Evolutionary conservation across 2,888 invertebrate genomes (phyloP).

Genomic region (Tetranychus piercei): DNA sequence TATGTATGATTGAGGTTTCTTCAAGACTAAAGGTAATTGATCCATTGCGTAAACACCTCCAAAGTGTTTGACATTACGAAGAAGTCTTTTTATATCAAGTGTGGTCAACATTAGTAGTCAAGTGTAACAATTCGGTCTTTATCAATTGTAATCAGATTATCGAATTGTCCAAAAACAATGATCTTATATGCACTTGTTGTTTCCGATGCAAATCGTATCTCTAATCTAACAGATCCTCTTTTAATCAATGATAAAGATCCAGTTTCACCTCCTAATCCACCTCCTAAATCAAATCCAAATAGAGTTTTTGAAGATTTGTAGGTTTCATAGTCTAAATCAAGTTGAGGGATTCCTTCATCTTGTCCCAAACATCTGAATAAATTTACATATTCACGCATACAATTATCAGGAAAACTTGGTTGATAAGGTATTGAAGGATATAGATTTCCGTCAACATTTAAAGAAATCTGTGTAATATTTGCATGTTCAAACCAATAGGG

Average conservation of each 20-base stretch:
- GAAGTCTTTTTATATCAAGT: no score
- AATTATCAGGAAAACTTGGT: slow-evolving; percentile 10
- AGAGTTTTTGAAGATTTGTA: not conserved
- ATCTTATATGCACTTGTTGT: not conserved
- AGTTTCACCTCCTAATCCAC: not conserved
- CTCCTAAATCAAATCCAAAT: not conserved
- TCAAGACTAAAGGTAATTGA: no score
- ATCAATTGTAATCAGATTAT: slow-evolving; percentile 11
- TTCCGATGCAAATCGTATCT: not conserved
- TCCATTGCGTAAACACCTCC: not conserved
- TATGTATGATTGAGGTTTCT: no score
- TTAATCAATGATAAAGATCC: not conserved
- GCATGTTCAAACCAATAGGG: slow-evolving; percentile 5
- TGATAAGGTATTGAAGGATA: not conserved
- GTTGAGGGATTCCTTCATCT: not conserved
- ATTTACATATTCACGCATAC: not conserved
- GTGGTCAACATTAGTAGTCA: not conserved
- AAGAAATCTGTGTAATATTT: not conserved
- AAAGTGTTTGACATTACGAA: not conserved
- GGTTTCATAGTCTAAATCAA: not conserved
- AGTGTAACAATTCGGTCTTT: not conserved
- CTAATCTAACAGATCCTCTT: not conserved
- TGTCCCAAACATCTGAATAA: slow-evolving; percentile 3
- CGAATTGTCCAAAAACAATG: slow-evolving; percentile 12
- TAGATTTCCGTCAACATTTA: slow-evolving; percentile 10